A percentile compares a stretch with the other conserved stretches of the same genome.
Conservation (phyloP, 2,888 invertebrate genomes). For the Exephanes ischioxanthus region DNA sequence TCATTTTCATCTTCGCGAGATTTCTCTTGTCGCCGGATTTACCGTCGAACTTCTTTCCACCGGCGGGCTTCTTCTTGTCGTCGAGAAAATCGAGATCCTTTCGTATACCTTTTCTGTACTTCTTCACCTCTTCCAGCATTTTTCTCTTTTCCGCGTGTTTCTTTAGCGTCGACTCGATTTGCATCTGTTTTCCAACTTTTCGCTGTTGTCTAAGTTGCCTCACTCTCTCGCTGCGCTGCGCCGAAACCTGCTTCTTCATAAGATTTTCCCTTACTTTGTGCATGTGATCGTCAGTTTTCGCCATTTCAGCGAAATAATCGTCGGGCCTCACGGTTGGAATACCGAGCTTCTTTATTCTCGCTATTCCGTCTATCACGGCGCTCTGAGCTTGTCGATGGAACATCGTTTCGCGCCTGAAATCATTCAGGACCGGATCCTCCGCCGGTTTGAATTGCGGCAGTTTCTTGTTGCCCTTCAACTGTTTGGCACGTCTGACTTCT, state of each 20-base stretch:
- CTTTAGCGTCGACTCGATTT: constrained; percentile 93
- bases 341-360: constrained; percentile 90
- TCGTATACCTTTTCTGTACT: constrained; percentile 94
- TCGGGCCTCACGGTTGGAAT: constrained; percentile 94
- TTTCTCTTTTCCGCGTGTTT: constrained; percentile 96
- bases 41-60: constrained; percentile 80
- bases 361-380: constrained; percentile 93
- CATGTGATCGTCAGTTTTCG: constrained; percentile 98
- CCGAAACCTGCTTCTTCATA: constrained; percentile 93
- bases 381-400: constrained; percentile 96
- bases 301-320: constrained; percentile 99
- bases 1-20: constrained; percentile 88
- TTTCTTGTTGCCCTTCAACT: constrained; percentile 90
- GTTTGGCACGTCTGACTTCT: constrained; percentile 89
- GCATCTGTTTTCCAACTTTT: constrained; percentile 96
- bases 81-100: constrained; percentile 93
- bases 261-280: constrained; percentile 95
- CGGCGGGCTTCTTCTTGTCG: constrained; percentile 85
- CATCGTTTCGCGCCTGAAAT: constrained; percentile 95
- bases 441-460: constrained; percentile 88
- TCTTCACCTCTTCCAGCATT: constrained; percentile 96
- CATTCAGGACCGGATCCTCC: constrained; percentile 94
- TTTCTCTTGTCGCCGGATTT: constrained; percentile 76
- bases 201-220: constrained; percentile 95
- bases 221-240: constrained; percentile 95